Evolutionary conservation across 1,140 invertebrate species (phyloP), one percentile per base, ranked within the genome.

Genomic region (Drosophila obscura): DNA sequence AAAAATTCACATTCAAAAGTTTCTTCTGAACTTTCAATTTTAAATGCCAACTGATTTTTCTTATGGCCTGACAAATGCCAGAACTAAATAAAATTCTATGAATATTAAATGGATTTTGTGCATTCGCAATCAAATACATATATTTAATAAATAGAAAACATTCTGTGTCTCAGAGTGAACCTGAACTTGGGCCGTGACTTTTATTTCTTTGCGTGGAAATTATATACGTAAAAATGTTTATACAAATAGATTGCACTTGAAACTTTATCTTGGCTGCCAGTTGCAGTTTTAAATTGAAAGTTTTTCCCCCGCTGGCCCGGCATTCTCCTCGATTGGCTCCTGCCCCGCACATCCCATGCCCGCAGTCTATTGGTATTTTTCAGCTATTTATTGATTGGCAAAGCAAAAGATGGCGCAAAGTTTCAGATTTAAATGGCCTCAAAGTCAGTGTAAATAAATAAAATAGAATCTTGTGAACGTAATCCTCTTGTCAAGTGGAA

Each of bases 211-310:
- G 51, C 28, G 48, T 65, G 52, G 16, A 58, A 74, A 58, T 65
- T 56, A 65, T 57, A 73, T 73, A 48, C 13, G 19, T 53, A 16
- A 4, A 11, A 66, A 22, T 65, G 39, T 65, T 46, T 53, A 31
- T 57, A 57, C 51, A 44, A 44, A 56, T 48, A 81, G 68, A 74
- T 45, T 78, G 56, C 55, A 80, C 50, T 79, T 45, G 48, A 62
- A 74, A 80, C 59, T 83, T 80, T 79, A 55, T 45, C 53, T 44
- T 56, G 28, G 13, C 69, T 44, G 57, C 56, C 61, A 41, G 41
- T 57, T 63, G 76, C 67, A 72, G 76, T 58, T 68, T 65, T 56
- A 76, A 84, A 66, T 24, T 77, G 49, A 74, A 87, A 85, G 64
- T 69, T 69, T 68, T 59, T 52, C 60, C 53, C 1, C 22, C 58